These are phyloP conservation scores for Maconellicoccus hirsutus DNA, from an alignment of 1,140 invertebrate species.

Conservation along the genomic window DNA sequence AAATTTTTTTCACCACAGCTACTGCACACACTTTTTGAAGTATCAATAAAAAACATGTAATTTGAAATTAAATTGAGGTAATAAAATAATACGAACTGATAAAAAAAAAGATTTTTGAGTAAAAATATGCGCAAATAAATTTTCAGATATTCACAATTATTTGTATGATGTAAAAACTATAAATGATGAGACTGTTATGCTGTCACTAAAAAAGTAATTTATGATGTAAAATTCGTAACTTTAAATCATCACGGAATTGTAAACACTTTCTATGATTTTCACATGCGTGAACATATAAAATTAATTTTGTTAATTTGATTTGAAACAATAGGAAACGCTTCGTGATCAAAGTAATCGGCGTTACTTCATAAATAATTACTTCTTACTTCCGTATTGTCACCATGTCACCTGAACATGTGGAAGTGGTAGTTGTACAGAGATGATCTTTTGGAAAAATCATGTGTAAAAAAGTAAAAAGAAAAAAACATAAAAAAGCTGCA, in stretches of 20 bases:
- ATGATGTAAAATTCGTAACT: neutral
- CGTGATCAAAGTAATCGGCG: neutral
- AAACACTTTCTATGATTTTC: slow-evolving; percentile 15
- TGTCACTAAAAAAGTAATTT: neutral
- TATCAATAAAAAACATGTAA: no score
- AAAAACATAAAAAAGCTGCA: no score
- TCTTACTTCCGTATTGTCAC: neutral
- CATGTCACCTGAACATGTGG: no score
- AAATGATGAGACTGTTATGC: neutral
- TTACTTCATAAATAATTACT: slow-evolving; percentile 1
- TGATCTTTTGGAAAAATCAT: no score
- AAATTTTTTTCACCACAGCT: no score
- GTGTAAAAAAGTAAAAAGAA: no score
- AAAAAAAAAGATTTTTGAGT: no score
- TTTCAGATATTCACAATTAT: neutral
- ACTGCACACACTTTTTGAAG: no score
- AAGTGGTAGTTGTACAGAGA: no score
- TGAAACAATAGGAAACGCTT: slow-evolving; percentile 17
- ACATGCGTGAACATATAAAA: slow-evolving; percentile 14
- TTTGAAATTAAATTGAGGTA: no score
- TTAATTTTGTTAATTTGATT: slow-evolving; percentile 7
- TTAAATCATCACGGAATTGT: neutral
- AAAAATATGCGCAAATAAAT: neutral
- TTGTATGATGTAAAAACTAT: neutral
- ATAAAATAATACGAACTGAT: no score